A percentile compares a stretch with the other conserved stretches of the same genome.
Evolutionary conservation across 2,797 vertebrate genomes (phyloP).

Genomic region (Xenopus petersii): DNA sequence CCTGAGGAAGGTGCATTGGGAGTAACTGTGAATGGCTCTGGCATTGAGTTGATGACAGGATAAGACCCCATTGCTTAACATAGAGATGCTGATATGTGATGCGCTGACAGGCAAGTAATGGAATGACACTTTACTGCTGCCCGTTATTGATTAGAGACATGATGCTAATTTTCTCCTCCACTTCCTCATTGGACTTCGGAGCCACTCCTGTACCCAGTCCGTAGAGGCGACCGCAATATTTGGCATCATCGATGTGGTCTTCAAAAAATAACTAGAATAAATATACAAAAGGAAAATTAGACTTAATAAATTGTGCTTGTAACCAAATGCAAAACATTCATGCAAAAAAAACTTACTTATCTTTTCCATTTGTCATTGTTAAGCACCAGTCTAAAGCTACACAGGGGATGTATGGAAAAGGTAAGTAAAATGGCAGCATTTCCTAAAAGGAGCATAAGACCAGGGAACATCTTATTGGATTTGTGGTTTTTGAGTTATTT

Average conservation of each 20-base stretch:
- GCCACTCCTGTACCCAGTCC: constrained; percentile 91
- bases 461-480: too few relatives aligned
- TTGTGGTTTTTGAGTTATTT: too few relatives aligned
- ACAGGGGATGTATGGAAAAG: too few relatives aligned
- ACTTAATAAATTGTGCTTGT: too few relatives aligned
- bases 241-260: constrained; percentile 98
- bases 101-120: background rate
- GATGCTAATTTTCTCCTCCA: constrained; percentile 75
- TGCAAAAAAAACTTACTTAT: too few relatives aligned
- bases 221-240: constrained; percentile 93
- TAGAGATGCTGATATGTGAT: background rate
- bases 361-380: too few relatives aligned
- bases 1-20: constrained; percentile 5
- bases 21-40: constrained; percentile 1
- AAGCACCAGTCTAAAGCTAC: too few relatives aligned
- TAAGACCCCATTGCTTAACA: background rate
- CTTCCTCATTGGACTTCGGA: constrained; percentile 88
- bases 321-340: too few relatives aligned
- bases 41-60: background rate
- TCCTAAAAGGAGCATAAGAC: too few relatives aligned
- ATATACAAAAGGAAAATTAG: background rate
- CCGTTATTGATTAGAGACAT: constrained; percentile 82
- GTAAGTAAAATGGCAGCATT: too few relatives aligned
- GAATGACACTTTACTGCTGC: constrained; percentile 63
- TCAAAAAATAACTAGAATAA: constrained; percentile 88